Evolutionary conservation across 92 coral and sea anemone species (phyloP).

Genomic region (Plumapathes pennacea): DNA sequence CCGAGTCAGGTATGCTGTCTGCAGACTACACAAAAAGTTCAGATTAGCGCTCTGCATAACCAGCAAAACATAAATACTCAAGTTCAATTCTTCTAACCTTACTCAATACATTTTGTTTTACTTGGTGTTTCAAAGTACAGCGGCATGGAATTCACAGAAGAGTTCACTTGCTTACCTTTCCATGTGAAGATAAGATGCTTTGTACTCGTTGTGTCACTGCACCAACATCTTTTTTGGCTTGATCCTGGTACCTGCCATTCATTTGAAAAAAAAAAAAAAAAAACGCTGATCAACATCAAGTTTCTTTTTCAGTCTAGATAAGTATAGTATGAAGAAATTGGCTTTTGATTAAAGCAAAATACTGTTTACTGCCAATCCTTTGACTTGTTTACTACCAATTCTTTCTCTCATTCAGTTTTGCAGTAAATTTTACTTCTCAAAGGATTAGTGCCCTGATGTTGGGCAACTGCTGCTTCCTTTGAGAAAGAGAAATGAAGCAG

Average conservation of each 20-base stretch:
- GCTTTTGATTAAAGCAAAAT: no score
- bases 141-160: no score
- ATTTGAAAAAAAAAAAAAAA: not conserved
- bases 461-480: not conserved
- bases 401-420: no score
- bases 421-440: no score
- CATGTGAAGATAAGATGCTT: conserved; percentile 67
- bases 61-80: not conserved
- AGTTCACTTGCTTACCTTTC: conserved; percentile 64
- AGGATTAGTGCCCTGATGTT: not conserved
- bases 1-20: conserved; percentile 76
- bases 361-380: no score
- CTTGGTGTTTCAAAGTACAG: not conserved
- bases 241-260: conserved; percentile 76
- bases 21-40: conserved; percentile 41
- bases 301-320: no score
- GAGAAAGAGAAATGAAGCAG: not conserved
- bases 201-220: conserved; percentile 80
- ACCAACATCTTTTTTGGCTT: conserved; percentile 77
- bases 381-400: no score
- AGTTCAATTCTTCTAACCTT: not conserved
- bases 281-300: not conserved
- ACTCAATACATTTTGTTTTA: not conserved
- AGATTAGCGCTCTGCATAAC: no score
- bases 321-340: no score